Base-by-base conservation (phyloP, 1,140 invertebrate species). In the Aphaenogaster rudis region DNA sequence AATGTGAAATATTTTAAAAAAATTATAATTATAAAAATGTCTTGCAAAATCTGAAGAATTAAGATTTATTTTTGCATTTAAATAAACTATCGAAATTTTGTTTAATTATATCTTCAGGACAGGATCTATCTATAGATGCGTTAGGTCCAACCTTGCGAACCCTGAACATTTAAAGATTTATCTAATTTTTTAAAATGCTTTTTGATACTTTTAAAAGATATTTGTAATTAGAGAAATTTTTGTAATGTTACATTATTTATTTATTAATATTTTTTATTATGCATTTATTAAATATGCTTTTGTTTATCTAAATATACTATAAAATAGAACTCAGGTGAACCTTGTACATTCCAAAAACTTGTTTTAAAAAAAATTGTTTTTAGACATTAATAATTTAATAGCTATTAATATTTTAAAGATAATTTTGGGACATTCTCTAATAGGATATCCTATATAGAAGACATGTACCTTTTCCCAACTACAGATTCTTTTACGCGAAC, bases 221-320 rank as follows among this genome's bases (percentile, higher is more conserved):
- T 54, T 72, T 54, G 1, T 57, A 74, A 39, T 4, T 57, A 39
- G 15, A 74, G 5, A 74, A 21, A 39, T 39, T 54, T 54, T 48
- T 69, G 36, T 9, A 61, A 33, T 42, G 63, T 71, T 52, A 33
- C 50, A 17, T 71, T 71, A 71, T 72, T 72, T 66, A 72, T 54
- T 72, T 64, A 64, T 63, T n/a, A 9, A 59, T 59, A 9, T 21
- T 69, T 21, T 33, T 71, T 50, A 71, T 42, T 71, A 71, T 52
- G 17, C 2, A 71, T 33, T 71, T 15, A 74, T 74, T 39, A 42
- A 59, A n/a, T 28, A n/a, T 39, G 15, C 9, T 54, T n/a, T 39
- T 67, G 36, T 2, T 67, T 13, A 39, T 28, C 1, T 76, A 76
- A 76, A 59, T 59, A n/a, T 54, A 50, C 1, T 21, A 0, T 69